Evolutionary conservation across 2,113 vertebrate genomes (phyloP), one percentile per base, ranked within the genome.

Genomic region (Neogobius melanostomus): DNA sequence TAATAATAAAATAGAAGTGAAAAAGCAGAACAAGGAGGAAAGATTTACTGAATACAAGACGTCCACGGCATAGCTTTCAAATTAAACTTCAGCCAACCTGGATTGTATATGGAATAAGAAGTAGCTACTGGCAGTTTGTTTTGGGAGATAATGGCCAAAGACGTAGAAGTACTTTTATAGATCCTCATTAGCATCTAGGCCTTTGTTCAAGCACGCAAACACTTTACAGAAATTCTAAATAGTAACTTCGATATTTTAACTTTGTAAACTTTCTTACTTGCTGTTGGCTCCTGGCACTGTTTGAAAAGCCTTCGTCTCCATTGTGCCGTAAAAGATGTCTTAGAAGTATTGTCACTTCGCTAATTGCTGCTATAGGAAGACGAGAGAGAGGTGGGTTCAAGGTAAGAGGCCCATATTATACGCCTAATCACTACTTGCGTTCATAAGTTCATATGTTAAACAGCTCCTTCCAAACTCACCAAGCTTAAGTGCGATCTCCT

Each of bases 401-500:
- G 59, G 68, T 64, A 46, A 72, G 64, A 68, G 74, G 69, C 44
- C 76, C 72, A 16, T 44, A n/a, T 73, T 68, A 43, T 28, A 50
- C 60, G 78, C 11, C 57, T 79, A 79, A 60, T 77, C 74, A 43
- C 75, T 9, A 5, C 71, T 64, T 75, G 56, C 71, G 70, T 68
- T 59, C 21, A 68, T 69, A 74, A 82, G 74, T 64, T 59, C 16
- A 51, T 76, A 76, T 74, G 65, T 72, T 81, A 72, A 74, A 57
- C 60, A 71, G 76, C 64, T 78, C 65, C 82, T 71, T 45, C 28
- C 7, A 42, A 71, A 68, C 72, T 71, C 69, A 73, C 71, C 15
- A 17, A 76, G 66, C 77, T 85, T 68, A 84, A 84, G 75, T 81
- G 83, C 81, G 85, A 64, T 78, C 78, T 81, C 67, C 36, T 68